These are phyloP conservation scores for Pithecia hirsuta DNA, from an alignment of 2,797 vertebrate species.

Conservation along the genomic window DNA sequence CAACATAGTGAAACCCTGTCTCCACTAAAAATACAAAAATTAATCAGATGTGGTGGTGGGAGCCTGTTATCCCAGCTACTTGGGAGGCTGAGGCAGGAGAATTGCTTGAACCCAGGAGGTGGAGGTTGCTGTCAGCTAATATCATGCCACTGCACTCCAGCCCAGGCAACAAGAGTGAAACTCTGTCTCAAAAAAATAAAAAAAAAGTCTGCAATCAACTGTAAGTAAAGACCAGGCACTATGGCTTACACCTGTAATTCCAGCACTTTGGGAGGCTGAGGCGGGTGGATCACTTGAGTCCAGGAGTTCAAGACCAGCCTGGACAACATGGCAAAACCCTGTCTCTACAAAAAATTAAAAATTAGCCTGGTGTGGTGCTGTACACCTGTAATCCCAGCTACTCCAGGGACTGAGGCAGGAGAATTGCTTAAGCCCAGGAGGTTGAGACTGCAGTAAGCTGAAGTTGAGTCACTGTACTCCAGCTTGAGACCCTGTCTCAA, in stretches of 20 bases:
- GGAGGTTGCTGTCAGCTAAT: background rate
- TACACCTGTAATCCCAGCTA: background rate
- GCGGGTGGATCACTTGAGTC: background rate
- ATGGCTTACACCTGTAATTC: background rate
- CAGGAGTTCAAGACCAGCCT: background rate
- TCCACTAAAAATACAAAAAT: background rate
- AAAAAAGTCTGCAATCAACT: background rate
- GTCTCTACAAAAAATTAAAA: background rate
- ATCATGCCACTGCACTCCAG: background rate
- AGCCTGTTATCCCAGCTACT: background rate
- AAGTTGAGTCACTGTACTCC: background rate
- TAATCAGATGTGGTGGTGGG: background rate
- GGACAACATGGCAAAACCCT: background rate
- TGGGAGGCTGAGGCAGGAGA: background rate
- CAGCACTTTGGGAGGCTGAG: background rate
- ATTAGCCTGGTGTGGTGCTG: background rate
- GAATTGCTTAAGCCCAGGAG: background rate
- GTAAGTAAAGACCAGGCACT: background rate
- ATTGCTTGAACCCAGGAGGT: background rate
- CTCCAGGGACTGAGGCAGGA: background rate
- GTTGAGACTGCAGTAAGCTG: background rate
- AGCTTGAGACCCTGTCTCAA: background rate
- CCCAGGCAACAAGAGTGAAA: background rate
- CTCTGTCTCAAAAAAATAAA: background rate
- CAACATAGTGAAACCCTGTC: no score